Evolutionary conservation across 2,888 invertebrate genomes (phyloP), one percentile per base, ranked within the genome.

Genomic region (Epiblema foenella): DNA sequence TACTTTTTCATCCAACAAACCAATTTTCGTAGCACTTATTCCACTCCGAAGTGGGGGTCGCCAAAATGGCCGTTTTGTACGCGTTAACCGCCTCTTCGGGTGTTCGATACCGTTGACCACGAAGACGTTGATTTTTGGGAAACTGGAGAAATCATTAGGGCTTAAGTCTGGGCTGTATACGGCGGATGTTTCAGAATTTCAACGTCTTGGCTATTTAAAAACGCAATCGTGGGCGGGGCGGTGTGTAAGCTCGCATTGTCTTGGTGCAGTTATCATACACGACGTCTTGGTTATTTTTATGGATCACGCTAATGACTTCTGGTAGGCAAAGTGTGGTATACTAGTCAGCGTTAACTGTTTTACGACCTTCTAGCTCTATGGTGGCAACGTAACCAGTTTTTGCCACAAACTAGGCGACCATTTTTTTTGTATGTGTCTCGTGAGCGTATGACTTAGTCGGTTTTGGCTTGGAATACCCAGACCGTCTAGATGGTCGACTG

Each of bases 201-300:
- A n/a, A 49, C 49, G 1, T 49, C 2, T 49, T n/a, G n/a, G n/a
- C n/a, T n/a, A n/a, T n/a, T 1, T 49, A 49, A n/a, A 49, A 49
- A n/a, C 49, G 49, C 49, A 49, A n/a, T 49, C n/a, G 49, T 49
- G 9, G 9, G 49, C 49, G n/a, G 49, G 49, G 49, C 9, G 49
- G 49, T n/a, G 15, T 49, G 49, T 49, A n/a, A 49, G 49, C 49
- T 49, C n/a, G 49, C 49, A 49, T n/a, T 49, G 49, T 49, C 49
- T 1, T 49, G 49, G n/a, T n/a, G 9, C 42, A 42, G 42, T n/a
- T 42, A 42, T 9, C 42, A 42, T 42, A 42, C 42, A 9, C 3
- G 9, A 9, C 9, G 3, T 42, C 9, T 9, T 3, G 42, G 3
- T 5, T 3, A 5, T 42, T 42, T 5, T 42, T 42, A 3, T 3